Evolutionary conservation across 2,113 vertebrate genomes (phyloP).

Genomic region (Anolis sagrei): DNA sequence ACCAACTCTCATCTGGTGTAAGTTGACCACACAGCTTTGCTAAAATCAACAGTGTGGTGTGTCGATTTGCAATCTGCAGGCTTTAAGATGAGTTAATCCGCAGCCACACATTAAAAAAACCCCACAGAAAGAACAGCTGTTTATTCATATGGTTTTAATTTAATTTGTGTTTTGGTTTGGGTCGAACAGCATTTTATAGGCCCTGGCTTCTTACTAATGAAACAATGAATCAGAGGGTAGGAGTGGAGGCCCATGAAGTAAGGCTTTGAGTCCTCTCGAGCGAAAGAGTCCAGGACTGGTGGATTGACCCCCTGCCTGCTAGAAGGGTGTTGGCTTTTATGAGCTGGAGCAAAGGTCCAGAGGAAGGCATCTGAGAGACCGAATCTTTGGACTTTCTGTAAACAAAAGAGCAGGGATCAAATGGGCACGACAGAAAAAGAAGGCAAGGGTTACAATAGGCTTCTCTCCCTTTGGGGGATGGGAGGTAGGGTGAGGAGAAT

Average conservation of each 20-base stretch:
- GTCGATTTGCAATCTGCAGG: slow-evolving; percentile 3
- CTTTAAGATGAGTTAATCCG: slow-evolving; percentile 30
- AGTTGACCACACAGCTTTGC: not conserved
- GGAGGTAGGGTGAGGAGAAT: not conserved
- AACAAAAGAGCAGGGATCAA: not conserved
- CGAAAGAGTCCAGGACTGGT: not conserved
- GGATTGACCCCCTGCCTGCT: not conserved
- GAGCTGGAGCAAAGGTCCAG: not conserved
- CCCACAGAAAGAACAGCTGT: slow-evolving; percentile 17
- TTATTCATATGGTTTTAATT: slow-evolving; percentile 35
- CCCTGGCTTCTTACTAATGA: not conserved
- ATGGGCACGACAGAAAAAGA: not conserved
- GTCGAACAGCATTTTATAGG: slow-evolving; percentile 14
- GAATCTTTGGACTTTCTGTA: not conserved
- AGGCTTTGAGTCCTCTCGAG: not conserved
- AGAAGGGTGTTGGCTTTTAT: not conserved
- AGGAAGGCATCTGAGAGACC: not conserved
- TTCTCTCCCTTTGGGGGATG: not conserved
- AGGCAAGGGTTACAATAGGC: not conserved
- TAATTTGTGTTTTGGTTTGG: slow-evolving; percentile 21
- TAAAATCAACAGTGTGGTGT: slow-evolving; percentile 30
- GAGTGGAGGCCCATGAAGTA: not conserved
- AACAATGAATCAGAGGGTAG: not conserved
- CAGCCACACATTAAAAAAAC: slow-evolving; percentile 5
- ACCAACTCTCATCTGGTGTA: not conserved